phyloP scores from a whole-genome alignment of 1,140 invertebrate genomes.

The Littorina saxatilis region DNA sequence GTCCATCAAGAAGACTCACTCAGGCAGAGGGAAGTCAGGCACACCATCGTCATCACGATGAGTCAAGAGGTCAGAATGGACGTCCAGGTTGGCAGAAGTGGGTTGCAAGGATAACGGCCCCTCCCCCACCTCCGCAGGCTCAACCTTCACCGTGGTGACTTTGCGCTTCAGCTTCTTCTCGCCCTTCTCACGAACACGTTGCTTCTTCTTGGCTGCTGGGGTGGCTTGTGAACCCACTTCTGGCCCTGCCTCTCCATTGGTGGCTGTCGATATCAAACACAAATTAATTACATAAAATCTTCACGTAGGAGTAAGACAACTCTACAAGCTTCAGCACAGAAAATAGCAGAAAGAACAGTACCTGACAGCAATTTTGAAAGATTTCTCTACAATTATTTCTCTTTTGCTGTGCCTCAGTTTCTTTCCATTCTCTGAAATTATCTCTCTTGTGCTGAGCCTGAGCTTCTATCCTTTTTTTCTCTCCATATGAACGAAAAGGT shows the following conservation, averaged over 20 bases:
- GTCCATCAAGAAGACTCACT: slow-evolving; percentile 54
- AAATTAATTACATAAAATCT: too few relatives aligned
- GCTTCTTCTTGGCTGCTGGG: slow-evolving; percentile 45
- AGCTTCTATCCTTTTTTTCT: too few relatives aligned
- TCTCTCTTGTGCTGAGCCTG: too few relatives aligned
- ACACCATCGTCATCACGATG: slow-evolving; percentile 43
- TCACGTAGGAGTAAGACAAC: too few relatives aligned
- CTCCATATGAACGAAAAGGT: too few relatives aligned
- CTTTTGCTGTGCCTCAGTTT: too few relatives aligned
- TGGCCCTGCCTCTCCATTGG: slow-evolving; percentile 20
- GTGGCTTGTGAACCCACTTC: slow-evolving; percentile 13
- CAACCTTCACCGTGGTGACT: slow-evolving; percentile 50
- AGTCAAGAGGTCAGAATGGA: slow-evolving; percentile 45
- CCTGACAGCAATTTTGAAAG: too few relatives aligned
- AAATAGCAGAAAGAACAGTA: too few relatives aligned
- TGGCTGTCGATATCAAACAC: not conserved
- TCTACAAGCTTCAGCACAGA: too few relatives aligned
- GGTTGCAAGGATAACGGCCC: slow-evolving; percentile 23
- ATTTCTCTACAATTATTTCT: too few relatives aligned
- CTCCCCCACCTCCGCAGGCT: slow-evolving; percentile 40
- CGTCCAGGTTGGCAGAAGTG: slow-evolving; percentile 45
- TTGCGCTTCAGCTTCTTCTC: slow-evolving; percentile 57
- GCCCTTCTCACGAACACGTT: slow-evolving; percentile 42
- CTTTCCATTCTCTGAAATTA: too few relatives aligned
- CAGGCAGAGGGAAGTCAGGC: slow-evolving; percentile 52